Evolutionary conservation across 2,113 vertebrate genomes (phyloP).

Genomic region (Cochlearius cochlearius): DNA sequence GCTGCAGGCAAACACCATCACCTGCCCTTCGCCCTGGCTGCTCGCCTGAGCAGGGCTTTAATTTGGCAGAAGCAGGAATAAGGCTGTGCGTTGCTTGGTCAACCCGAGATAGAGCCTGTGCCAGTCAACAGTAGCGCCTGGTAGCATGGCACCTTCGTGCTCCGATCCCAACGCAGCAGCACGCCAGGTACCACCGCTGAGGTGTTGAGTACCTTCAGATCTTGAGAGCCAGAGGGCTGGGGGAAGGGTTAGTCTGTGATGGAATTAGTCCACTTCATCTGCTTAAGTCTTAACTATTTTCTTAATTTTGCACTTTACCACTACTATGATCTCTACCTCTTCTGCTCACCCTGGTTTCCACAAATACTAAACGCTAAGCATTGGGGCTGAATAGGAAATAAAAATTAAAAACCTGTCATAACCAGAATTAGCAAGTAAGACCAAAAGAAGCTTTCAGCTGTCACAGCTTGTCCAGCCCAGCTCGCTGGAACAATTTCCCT

Average conservation of each 20-base stretch:
- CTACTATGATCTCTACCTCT: neutral
- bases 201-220: neutral
- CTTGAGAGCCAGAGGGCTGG: neutral
- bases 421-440: neutral
- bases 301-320: neutral
- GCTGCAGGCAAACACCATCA: neutral
- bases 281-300: neutral
- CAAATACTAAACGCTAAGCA: neutral
- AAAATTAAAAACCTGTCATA: neutral
- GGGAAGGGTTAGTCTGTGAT: neutral
- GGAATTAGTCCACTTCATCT: neutral
- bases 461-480: neutral
- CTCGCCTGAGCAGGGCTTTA: neutral
- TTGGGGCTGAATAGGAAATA: neutral
- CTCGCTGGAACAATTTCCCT: neutral
- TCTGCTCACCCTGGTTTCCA: neutral
- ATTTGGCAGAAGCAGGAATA: neutral
- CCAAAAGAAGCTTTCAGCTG: neutral
- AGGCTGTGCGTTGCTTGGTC: neutral
- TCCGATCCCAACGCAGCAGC: neutral
- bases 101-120: neutral
- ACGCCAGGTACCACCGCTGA: rapidly evolving
- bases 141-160: neutral
- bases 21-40: neutral
- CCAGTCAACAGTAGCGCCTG: neutral